These are phyloP conservation scores for Lacerta bilineata DNA, from an alignment of 2,797 vertebrate species.

Conservation along the genomic window DNA sequence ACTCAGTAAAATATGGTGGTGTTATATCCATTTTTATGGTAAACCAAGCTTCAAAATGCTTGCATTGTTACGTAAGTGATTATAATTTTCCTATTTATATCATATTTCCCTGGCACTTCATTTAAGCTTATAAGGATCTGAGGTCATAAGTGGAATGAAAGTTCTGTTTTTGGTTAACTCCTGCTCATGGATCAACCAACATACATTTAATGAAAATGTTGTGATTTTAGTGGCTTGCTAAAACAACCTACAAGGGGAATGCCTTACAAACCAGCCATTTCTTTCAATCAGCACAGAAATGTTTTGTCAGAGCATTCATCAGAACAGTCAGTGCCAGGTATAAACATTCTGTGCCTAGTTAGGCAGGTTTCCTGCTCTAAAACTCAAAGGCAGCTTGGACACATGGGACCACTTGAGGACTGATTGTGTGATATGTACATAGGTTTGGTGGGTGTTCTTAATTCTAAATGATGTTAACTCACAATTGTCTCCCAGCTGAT, in stretches of 20 bases:
- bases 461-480: background rate
- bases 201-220: constrained; percentile 58
- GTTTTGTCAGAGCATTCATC: background rate
- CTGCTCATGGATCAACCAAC: constrained; percentile 54
- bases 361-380: constrained; percentile 13
- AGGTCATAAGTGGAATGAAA: constrained; percentile 70
- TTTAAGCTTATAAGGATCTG: constrained; percentile 75
- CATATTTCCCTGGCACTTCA: constrained; percentile 77
- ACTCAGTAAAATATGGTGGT: constrained; percentile 67
- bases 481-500: constrained; percentile 1
- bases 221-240: constrained; percentile 61
- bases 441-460: background rate
- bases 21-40: constrained; percentile 73
- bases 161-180: constrained; percentile 73
- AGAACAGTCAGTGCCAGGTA: background rate
- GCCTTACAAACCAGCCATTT: constrained; percentile 20
- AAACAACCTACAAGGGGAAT: constrained; percentile 37
- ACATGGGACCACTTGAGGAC: constrained; percentile 18
- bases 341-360: background rate
- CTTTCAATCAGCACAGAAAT: constrained; percentile 27
- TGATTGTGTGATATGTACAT: background rate
- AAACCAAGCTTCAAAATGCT: constrained; percentile 72
- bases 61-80: constrained; percentile 78
- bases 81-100: constrained; percentile 76
- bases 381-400: constrained; percentile 6